phyloP scores from a whole-genome alignment of 2,888 invertebrate species.

The Yponomeuta malinellus region DNA sequence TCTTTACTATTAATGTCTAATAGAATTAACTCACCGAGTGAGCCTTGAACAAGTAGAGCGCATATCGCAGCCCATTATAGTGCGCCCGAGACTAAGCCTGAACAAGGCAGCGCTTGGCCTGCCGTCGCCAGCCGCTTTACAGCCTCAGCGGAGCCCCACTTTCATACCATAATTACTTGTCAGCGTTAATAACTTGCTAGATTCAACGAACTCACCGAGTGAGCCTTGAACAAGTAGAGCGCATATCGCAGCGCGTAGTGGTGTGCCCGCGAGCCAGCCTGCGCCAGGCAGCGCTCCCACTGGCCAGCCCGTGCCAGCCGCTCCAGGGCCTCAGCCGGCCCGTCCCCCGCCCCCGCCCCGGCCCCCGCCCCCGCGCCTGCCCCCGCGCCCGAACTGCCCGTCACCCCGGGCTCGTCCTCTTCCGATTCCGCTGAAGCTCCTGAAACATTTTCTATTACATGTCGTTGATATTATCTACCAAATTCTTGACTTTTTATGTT shows the following conservation, averaged over 20 bases:
- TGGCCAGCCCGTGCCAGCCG: slow-evolving; percentile 61
- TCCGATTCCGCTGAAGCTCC: slow-evolving; percentile 39
- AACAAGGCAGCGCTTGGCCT: slow-evolving; percentile 35
- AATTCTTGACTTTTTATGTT: no score
- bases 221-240: slow-evolving; percentile 55
- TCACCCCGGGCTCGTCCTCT: slow-evolving; percentile 31
- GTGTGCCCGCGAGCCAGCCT: slow-evolving; percentile 50
- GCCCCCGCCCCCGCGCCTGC: slow-evolving; percentile 24
- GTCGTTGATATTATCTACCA: no score
- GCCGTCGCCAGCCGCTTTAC: slow-evolving; percentile 59
- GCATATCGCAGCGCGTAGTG: slow-evolving; percentile 62
- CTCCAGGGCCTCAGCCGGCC: slow-evolving; percentile 42
- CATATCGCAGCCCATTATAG: slow-evolving; percentile 59
- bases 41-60: slow-evolving; percentile 55
- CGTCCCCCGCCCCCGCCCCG: slow-evolving; percentile 22
- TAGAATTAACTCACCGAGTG: slow-evolving; percentile 38
- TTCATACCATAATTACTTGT: no score
- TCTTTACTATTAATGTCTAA: no score
- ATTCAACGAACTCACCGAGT: slow-evolving; percentile 36
- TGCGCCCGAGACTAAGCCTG: slow-evolving; percentile 31
- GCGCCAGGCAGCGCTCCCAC: slow-evolving; percentile 65
- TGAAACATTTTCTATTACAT: slow-evolving; percentile 12
- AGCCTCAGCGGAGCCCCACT: slow-evolving; percentile 28
- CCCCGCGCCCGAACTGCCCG: slow-evolving; percentile 19
- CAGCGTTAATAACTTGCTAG: no score